Evolutionary conservation across 2,113 vertebrate genomes (phyloP), one percentile per base, ranked within the genome.

Genomic region (Leptocoma aspasia): DNA sequence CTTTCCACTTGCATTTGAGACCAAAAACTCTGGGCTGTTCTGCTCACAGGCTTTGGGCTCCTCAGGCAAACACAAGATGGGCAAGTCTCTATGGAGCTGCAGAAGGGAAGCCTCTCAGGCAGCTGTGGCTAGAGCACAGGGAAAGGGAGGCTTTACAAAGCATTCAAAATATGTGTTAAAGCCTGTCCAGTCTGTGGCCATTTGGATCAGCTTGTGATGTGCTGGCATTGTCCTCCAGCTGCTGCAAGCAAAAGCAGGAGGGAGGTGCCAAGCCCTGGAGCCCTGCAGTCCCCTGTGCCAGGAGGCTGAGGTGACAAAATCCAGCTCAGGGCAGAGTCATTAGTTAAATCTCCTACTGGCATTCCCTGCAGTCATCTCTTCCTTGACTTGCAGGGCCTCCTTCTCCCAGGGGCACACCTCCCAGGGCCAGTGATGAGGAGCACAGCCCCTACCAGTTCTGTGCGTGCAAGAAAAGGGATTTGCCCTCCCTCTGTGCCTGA

Each of bases 401-500:
- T 57, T 45, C 21, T 60, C 49, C 42, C 66, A 15, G 22, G 47
- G 37, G 28, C 45, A 72, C 2, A 3, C 1, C 3, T 56, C 20
- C 12, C 1, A 1, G 64, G 35, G 65, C 4, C 33, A 63, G 57
- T 5, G 39, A 45, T 22, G 73, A 26, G 52, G 20, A 82, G 26
- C 50, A 47, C 1, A 1, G 28, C 14, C n/a, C 28, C 37, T 24
- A 7, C 21, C 75, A 64, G 50, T 0, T 0, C 71, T 52, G 26
- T 65, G 33, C 0, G 0, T 71, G 71, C 15, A 45, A 33, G 19
- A 23, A 37, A 47, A 22, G 16, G 16, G 31, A 47, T 84, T 20
- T 50, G 24, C 33, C 45, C 33, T 88, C 31, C 59, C 42, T 30
- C 57, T 0, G 0, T 15, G 23, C n/a, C 63, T 72, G 39, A n/a